phyloP scores from a whole-genome alignment of 2,113 vertebrate species.

The Acinonyx jubatus region DNA sequence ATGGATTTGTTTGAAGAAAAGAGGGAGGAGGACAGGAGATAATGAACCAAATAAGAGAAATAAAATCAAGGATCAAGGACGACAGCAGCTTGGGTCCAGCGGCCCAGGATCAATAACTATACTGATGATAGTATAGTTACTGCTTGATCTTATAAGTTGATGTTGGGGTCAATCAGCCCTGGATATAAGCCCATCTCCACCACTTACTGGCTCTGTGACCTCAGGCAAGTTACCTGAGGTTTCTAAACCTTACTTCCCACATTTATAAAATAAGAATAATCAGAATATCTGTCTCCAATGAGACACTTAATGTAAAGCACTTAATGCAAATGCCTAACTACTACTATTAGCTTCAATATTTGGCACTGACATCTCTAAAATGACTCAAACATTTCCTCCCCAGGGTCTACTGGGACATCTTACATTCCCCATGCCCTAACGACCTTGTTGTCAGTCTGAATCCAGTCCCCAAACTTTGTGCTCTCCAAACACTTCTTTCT shows the following conservation, averaged over 20 bases:
- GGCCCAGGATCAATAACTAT: neutral
- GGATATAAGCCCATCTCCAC: neutral
- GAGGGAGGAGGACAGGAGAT: neutral
- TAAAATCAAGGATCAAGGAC: neutral
- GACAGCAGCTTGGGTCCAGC: neutral
- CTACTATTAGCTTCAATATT: neutral
- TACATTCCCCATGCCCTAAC: neutral
- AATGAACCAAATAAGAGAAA: neutral
- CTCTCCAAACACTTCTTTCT: conserved; percentile 12
- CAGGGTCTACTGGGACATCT: neutral
- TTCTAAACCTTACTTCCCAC: neutral
- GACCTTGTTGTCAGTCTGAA: neutral
- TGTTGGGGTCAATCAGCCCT: neutral
- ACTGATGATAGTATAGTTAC: neutral
- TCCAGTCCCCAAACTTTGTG: neutral
- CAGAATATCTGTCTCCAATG: neutral
- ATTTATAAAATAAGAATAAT: neutral
- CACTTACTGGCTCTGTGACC: neutral
- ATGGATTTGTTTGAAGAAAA: conserved; percentile 53
- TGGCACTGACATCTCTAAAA: neutral
- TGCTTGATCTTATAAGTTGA: neutral
- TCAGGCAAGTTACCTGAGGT: neutral
- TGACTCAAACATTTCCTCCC: neutral
- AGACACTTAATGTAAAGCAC: neutral
- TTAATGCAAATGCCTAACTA: neutral